Evolutionary conservation across 1,140 invertebrate genomes (phyloP).

Genomic region (Caenorhabditis briggsae): DNA sequence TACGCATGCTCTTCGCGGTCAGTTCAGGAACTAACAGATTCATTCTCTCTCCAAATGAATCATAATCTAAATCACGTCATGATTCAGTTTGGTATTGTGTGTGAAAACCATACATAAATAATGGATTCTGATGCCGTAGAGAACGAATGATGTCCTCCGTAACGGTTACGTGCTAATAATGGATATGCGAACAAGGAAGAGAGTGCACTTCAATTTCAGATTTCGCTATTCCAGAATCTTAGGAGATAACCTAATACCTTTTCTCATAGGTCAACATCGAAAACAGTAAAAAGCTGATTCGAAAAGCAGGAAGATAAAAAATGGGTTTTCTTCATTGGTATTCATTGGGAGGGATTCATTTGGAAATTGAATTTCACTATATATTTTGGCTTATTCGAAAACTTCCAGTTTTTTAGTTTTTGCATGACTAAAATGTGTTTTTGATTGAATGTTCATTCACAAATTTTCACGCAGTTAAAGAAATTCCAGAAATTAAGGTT

Average conservation of each 20-base stretch:
- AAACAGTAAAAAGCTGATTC: no score
- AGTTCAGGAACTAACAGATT: slow-evolving; percentile 52
- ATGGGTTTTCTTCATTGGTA: neutral
- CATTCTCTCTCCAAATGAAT: neutral
- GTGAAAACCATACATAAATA: slow-evolving; percentile 36
- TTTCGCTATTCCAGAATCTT: no score
- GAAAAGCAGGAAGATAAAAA: neutral
- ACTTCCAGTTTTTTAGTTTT: neutral
- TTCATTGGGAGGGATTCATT: neutral
- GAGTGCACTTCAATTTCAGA: neutral
- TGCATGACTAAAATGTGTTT: no score
- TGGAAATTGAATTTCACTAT: neutral
- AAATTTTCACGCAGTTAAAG: neutral
- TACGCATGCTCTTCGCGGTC: neutral
- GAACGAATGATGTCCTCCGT: neutral
- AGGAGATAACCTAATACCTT: no score
- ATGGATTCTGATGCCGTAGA: neutral
- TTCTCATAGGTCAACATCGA: no score
- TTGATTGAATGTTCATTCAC: no score
- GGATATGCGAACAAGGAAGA: slow-evolving; percentile 27
- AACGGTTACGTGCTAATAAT: slow-evolving; percentile 13
- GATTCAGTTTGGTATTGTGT: neutral
- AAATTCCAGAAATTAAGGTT: neutral
- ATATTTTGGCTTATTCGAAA: neutral
- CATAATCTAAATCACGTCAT: slow-evolving; percentile 1